Evolutionary conservation across 2,797 vertebrate species (phyloP).

Genomic region (Aeoliscus strigatus): DNA sequence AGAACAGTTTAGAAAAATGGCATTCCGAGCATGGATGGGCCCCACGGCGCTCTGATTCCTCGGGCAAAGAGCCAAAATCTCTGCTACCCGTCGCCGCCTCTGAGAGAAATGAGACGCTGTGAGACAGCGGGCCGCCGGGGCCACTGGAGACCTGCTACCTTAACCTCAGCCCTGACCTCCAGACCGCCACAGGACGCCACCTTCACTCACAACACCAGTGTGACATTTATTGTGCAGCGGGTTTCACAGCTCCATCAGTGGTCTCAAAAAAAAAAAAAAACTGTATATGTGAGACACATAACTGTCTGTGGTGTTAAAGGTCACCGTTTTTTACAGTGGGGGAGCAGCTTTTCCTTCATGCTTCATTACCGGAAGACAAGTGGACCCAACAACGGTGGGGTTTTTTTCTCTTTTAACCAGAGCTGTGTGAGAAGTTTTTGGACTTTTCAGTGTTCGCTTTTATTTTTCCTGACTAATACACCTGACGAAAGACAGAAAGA

Average conservation of each 20-base stretch:
- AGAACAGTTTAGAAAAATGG: slow-evolving; percentile 9
- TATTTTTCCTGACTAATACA: slow-evolving; percentile 17
- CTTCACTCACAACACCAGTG: slow-evolving; percentile 26
- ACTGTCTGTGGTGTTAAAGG: slow-evolving; percentile 28
- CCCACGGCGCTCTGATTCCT: slow-evolving; percentile 21
- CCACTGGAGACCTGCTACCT: slow-evolving; percentile 43
- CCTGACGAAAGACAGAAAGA: slow-evolving; percentile 34
- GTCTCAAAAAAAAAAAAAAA: slow-evolving; percentile 31
- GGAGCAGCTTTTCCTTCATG: slow-evolving; percentile 22
- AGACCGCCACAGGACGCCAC: slow-evolving; percentile 42
- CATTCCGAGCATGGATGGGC: slow-evolving; percentile 25
- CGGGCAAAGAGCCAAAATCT: slow-evolving; percentile 34
- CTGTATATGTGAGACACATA: slow-evolving; percentile 4
- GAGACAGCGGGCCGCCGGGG: slow-evolving; percentile 42
- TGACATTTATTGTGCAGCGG: slow-evolving; percentile 48
- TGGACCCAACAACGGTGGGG: slow-evolving; percentile 36
- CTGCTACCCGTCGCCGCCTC: slow-evolving; percentile 8
- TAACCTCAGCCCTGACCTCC: slow-evolving; percentile 56
- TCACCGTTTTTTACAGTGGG: slow-evolving; percentile 37
- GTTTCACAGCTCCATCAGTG: slow-evolving; percentile 36
- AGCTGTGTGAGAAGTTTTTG: slow-evolving; percentile 32
- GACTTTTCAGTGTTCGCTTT: slow-evolving; percentile 25
- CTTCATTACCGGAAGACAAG: slow-evolving; percentile 41
- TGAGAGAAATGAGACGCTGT: slow-evolving; percentile 7
- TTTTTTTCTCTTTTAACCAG: slow-evolving; percentile 33